Conservation (phyloP, 1,140 invertebrate species). For the Centruroides vittatus region DNA sequence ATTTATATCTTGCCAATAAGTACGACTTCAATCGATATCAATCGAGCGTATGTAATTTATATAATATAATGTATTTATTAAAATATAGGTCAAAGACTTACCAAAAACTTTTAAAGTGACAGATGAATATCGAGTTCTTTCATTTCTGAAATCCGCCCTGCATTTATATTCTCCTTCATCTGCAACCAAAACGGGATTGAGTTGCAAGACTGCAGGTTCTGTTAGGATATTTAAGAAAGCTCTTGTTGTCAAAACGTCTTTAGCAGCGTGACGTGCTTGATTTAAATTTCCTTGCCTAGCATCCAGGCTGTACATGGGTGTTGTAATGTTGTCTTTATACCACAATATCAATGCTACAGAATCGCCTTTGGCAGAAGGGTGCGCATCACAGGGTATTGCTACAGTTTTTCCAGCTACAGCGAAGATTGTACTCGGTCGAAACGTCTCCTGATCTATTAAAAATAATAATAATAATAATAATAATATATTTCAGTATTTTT, state of each 20-base stretch:
- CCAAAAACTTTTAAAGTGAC: slow-evolving; percentile 73
- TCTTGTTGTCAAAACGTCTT: slow-evolving; percentile 1
- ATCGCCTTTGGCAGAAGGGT: slow-evolving; percentile 50
- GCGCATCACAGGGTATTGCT: slow-evolving; percentile 61
- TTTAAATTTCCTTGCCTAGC: slow-evolving; percentile 3
- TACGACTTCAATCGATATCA: too few relatives aligned
- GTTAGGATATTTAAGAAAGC: slow-evolving; percentile 5
- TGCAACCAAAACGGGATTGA: slow-evolving; percentile 25
- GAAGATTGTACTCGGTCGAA: not conserved
- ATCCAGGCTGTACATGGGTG: slow-evolving; percentile 47
- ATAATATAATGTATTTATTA: too few relatives aligned
- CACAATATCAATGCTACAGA: slow-evolving; percentile 62
- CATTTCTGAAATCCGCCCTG: slow-evolving; percentile 68
- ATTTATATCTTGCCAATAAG: too few relatives aligned
- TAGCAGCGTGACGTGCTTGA: slow-evolving; percentile 6
- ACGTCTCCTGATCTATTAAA: too few relatives aligned
- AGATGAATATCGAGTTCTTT: slow-evolving; percentile 67
- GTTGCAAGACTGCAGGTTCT: slow-evolving; percentile 2
- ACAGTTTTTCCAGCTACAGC: slow-evolving; percentile 41
- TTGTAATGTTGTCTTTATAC: slow-evolving; percentile 60
- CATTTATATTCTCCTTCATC: slow-evolving; percentile 66
- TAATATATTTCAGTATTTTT: too few relatives aligned
- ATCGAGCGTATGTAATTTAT: too few relatives aligned
- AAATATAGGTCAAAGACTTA: slow-evolving; percentile 34
- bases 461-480: too few relatives aligned